These are phyloP conservation scores for Micrasema longulum DNA, from an alignment of 1,140 invertebrate species.

Conservation along the genomic window DNA sequence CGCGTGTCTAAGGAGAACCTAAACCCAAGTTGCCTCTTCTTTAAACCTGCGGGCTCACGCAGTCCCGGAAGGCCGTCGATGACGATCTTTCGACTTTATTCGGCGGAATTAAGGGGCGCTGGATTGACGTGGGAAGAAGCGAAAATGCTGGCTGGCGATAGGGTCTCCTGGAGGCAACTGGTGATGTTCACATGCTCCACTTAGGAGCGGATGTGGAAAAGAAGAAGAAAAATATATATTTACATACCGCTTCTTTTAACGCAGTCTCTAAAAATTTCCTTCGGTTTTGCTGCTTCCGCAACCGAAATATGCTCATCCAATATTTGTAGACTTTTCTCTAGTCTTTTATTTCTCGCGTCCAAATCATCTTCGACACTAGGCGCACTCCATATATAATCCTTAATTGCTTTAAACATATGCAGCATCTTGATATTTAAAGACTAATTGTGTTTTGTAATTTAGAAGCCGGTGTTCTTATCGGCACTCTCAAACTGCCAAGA, in stretches of 20 bases:
- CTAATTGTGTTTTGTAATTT: background rate
- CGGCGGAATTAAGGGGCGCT: no score
- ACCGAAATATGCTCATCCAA: background rate
- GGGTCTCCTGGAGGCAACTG: no score
- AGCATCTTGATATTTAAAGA: slow-evolving; percentile 2
- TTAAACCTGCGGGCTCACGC: no score
- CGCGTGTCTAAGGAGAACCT: no score
- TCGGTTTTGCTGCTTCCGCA: background rate
- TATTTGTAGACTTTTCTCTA: background rate
- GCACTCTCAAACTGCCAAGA: slow-evolving; percentile 77
- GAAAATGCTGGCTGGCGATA: no score
- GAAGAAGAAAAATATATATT: no score
- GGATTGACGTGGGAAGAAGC: no score
- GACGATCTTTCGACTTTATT: no score
- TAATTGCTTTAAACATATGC: slow-evolving; percentile 5
- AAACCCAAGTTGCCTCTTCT: no score
- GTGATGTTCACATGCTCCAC: no score
- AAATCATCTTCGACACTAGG: slow-evolving; percentile 1
- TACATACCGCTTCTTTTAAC: background rate
- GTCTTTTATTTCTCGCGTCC: background rate
- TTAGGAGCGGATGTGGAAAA: no score
- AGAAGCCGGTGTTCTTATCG: slow-evolving; percentile 52
- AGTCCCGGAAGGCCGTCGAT: no score
- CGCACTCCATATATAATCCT: slow-evolving; percentile 1
- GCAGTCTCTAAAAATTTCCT: background rate